Conservation (phyloP, 2,888 invertebrate species). For the Diaprepes abbreviatus region DNA sequence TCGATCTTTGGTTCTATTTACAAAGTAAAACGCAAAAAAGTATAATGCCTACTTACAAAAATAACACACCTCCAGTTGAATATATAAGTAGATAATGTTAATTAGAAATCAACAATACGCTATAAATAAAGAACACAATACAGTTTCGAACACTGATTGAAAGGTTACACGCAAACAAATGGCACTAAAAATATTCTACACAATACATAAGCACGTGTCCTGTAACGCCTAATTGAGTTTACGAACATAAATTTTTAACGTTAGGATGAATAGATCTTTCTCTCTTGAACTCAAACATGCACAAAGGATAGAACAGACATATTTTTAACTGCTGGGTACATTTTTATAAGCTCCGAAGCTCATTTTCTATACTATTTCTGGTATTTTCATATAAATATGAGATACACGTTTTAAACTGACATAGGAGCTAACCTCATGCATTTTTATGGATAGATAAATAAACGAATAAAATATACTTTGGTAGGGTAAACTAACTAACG, state of each 20-base stretch:
- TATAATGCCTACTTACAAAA: no score
- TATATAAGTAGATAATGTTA: neutral
- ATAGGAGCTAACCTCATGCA: neutral
- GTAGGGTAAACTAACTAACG: constrained; percentile 6
- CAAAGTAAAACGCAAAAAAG: no score
- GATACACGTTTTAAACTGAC: neutral
- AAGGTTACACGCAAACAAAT: constrained; percentile 1
- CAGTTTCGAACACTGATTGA: neutral
- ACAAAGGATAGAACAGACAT: no score
- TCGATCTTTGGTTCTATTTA: no score
- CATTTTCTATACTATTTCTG: constrained; percentile 5
- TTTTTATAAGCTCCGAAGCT: neutral
- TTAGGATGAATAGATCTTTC: neutral
- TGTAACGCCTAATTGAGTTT: constrained; percentile 7
- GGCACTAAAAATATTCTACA: constrained; percentile 11
- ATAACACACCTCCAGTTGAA: neutral
- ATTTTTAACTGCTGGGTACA: neutral
- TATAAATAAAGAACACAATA: constrained; percentile 10
- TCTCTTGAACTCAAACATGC: neutral
- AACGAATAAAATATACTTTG: constrained; percentile 1
- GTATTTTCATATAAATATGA: constrained; percentile 1
- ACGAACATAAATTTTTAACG: neutral
- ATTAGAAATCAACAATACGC: constrained; percentile 1
- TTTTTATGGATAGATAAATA: constrained; percentile 1
- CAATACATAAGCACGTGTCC: constrained; percentile 11